A percentile compares a stretch with the other conserved stretches of the same genome.
phyloP scores from a whole-genome alignment of 2,888 invertebrate species.

The Tholera decimalis region DNA sequence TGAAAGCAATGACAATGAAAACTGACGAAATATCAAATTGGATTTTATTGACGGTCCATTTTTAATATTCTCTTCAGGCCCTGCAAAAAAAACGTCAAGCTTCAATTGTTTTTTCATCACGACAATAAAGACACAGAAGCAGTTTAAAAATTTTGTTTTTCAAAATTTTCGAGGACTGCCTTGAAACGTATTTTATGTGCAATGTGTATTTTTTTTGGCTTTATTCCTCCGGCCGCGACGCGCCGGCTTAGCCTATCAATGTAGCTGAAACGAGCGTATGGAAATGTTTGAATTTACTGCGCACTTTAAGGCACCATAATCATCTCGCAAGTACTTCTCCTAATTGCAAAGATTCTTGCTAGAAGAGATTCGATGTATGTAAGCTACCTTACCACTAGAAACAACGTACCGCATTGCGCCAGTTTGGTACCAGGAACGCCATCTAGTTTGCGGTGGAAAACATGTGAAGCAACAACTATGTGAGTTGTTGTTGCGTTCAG shows the following conservation, averaged over 20 bases:
- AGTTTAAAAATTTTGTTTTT: too few relatives aligned
- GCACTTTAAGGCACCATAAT: not conserved
- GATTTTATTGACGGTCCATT: too few relatives aligned
- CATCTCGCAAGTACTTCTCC: not conserved
- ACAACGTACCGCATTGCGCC: not conserved
- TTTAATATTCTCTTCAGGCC: too few relatives aligned
- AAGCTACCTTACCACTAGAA: not conserved
- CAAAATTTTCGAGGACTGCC: too few relatives aligned
- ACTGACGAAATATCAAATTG: too few relatives aligned
- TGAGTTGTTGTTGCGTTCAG: not conserved
- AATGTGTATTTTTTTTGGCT: not conserved
- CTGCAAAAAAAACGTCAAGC: too few relatives aligned
- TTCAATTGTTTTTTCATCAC: too few relatives aligned
- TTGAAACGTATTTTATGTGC: not conserved
- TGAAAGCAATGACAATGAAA: too few relatives aligned
- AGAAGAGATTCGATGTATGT: not conserved
- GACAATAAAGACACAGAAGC: too few relatives aligned
- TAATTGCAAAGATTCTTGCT: not conserved
- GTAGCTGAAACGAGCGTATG: not conserved
- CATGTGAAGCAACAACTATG: not conserved
- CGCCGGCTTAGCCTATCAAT: not conserved
- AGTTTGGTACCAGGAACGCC: not conserved
- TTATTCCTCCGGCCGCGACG: not conserved
- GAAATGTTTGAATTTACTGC: not conserved
- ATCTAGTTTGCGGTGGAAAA: not conserved